Percentiles rank a stretch among this genome's conserved stretches.
Conservation (phyloP, 1,140 invertebrate genomes). For the Pemphigus obesinymphae region DNA sequence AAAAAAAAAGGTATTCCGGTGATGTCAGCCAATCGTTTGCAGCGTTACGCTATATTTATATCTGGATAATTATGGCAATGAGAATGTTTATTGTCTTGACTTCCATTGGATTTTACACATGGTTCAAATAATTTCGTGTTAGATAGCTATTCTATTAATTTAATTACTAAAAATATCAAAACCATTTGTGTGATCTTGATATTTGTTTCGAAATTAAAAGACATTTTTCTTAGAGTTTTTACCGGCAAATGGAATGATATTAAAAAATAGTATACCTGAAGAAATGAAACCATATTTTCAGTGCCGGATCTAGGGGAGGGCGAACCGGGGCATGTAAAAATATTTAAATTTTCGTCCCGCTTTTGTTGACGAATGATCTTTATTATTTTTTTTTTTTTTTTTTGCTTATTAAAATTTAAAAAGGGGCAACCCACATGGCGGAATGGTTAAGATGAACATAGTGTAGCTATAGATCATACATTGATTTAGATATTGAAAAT, state of each 20-base stretch:
- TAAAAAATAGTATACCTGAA: neutral
- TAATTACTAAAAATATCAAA: neutral
- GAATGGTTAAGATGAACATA: no score
- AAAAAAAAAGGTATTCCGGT: neutral
- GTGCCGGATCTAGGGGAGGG: no score
- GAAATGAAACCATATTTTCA: neutral
- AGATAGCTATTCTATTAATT: neutral
- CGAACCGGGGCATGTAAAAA: no score
- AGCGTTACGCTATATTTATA: conserved; percentile 1
- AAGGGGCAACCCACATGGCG: no score
- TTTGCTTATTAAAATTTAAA: no score
- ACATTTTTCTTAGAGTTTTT: neutral
- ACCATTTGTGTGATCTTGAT: neutral
- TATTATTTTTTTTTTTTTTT: no score
- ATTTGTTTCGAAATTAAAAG: neutral
- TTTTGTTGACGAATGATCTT: no score
- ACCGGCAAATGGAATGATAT: neutral
- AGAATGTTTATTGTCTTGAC: conserved; percentile 40
- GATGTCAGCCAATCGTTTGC: conserved; percentile 6
- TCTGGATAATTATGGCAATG: conserved; percentile 45
- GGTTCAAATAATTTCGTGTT: neutral
- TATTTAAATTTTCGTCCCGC: no score
- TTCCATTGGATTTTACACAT: neutral
- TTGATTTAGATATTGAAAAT: no score
- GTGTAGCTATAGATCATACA: no score